Percentiles rank a stretch among this genome's conserved stretches.
These are phyloP conservation scores for Pseudomyrmex cubaensis DNA, from an alignment of 1,140 invertebrate species.

Conservation along the genomic window DNA sequence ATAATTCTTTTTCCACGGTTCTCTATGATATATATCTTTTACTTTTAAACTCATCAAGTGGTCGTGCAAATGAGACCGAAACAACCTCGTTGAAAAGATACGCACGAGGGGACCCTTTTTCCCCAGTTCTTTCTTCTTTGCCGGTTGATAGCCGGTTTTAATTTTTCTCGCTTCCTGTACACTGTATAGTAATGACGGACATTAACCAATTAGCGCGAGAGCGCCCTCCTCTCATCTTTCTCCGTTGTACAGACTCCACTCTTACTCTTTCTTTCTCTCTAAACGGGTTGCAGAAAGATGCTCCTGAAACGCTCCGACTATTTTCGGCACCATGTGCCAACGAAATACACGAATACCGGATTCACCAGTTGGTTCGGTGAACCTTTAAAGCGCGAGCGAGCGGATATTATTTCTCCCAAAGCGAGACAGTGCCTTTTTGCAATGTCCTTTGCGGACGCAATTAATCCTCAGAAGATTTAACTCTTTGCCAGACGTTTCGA, in stretches of 20 bases:
- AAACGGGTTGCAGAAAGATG: constrained; percentile 66
- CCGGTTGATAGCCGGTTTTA: constrained; percentile 70
- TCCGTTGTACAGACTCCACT: not conserved
- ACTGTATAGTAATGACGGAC: constrained; percentile 69
- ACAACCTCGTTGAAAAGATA: constrained; percentile 62
- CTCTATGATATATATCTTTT: constrained; percentile 44
- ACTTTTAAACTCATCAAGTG: constrained; percentile 15
- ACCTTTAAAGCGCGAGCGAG: constrained; percentile 54
- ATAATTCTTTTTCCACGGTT: constrained; percentile 12
- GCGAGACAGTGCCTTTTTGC: constrained; percentile 30
- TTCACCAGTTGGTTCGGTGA: constrained; percentile 53
- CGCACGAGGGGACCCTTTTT: constrained; percentile 9
- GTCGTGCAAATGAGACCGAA: constrained; percentile 6
- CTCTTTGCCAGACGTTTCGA: constrained; percentile 18
- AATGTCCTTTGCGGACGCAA: constrained; percentile 43
- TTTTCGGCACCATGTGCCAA: constrained; percentile 65
- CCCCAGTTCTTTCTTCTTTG: not conserved
- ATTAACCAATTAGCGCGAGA: constrained; percentile 76
- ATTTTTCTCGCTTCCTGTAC: constrained; percentile 69
- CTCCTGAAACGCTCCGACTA: constrained; percentile 60
- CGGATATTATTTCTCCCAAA: constrained; percentile 67
- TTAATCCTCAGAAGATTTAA: constrained; percentile 37
- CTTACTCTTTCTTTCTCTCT: not conserved
- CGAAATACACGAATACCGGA: constrained; percentile 19
- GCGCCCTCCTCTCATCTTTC: constrained; percentile 28